phyloP scores from a whole-genome alignment of 2,113 vertebrate genomes.

The Cynocephalus volans region DNA sequence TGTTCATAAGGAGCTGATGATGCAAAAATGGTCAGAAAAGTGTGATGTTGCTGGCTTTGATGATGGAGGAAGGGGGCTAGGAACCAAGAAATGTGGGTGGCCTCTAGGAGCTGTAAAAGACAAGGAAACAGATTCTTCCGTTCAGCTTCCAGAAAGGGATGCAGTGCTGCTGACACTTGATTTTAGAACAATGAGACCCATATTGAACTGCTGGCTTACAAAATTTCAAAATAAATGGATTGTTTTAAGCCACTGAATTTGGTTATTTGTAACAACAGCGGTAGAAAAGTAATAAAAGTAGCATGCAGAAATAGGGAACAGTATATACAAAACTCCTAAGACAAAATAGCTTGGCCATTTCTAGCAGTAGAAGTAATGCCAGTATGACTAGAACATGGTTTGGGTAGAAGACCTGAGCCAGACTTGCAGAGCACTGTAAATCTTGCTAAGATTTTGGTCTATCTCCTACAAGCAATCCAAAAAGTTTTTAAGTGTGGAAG shows the following conservation, averaged over 20 bases:
- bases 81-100: not conserved
- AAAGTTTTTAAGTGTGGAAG: constrained; percentile 1
- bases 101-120: constrained; percentile 16
- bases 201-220: not conserved
- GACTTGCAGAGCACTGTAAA: not conserved
- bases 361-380: not conserved
- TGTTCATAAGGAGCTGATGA: not conserved
- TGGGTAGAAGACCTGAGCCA: not conserved
- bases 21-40: not conserved
- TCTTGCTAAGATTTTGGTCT: not conserved
- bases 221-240: not conserved
- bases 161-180: not conserved
- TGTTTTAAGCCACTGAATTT: no score
- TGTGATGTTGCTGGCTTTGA: not conserved
- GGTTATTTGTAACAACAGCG: not conserved
- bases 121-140: not conserved
- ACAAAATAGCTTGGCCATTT: not conserved
- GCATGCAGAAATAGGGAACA: not conserved
- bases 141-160: not conserved
- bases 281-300: not conserved
- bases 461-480: not conserved
- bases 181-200: not conserved
- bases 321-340: not conserved
- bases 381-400: not conserved
- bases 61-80: not conserved